A percentile compares a stretch with the other conserved stretches of the same genome.
Evolutionary conservation across 2,888 invertebrate species (phyloP).

Genomic region (Ennomos quercinarius): DNA sequence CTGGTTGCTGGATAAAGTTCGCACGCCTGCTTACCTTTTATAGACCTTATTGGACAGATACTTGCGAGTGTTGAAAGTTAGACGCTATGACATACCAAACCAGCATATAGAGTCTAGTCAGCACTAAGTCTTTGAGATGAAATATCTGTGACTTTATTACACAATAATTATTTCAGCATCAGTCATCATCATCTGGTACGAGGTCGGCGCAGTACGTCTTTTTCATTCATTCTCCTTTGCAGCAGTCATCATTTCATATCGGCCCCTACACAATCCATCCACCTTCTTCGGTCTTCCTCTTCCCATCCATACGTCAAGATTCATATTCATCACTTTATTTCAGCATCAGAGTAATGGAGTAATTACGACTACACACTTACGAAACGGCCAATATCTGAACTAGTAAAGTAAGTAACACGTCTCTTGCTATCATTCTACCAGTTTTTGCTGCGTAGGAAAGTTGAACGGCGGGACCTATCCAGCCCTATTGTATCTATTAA

Average conservation of each 20-base stretch:
- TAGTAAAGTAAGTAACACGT: slow-evolving; percentile 54
- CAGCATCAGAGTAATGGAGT: slow-evolving; percentile 65
- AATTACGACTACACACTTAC: slow-evolving; percentile 69
- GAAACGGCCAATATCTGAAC: slow-evolving; percentile 66
- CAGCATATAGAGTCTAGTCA: too few relatives aligned
- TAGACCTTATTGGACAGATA: slow-evolving; percentile 55
- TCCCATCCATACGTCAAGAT: too few relatives aligned
- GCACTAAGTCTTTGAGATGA: slow-evolving; percentile 43
- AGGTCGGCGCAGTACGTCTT: too few relatives aligned
- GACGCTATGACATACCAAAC: slow-evolving; percentile 29
- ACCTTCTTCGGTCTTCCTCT: too few relatives aligned
- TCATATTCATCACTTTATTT: slow-evolving; percentile 42
- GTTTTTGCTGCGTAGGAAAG: slow-evolving; percentile 78
- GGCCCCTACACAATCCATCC: too few relatives aligned
- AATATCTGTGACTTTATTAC: slow-evolving; percentile 55
- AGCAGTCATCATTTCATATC: too few relatives aligned
- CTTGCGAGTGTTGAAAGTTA: slow-evolving; percentile 69
- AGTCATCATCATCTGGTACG: too few relatives aligned
- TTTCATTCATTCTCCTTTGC: too few relatives aligned
- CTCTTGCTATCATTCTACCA: slow-evolving; percentile 65
- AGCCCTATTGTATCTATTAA: slow-evolving; percentile 85
- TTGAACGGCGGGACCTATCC: slow-evolving; percentile 71
- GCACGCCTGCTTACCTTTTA: slow-evolving; percentile 68
- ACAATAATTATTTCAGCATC: too few relatives aligned
- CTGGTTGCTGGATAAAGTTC: slow-evolving; percentile 69